A percentile compares a stretch with the other conserved stretches of the same genome.
Conservation (phyloP, 2,113 vertebrate genomes). For the Irena cyanogastra region DNA sequence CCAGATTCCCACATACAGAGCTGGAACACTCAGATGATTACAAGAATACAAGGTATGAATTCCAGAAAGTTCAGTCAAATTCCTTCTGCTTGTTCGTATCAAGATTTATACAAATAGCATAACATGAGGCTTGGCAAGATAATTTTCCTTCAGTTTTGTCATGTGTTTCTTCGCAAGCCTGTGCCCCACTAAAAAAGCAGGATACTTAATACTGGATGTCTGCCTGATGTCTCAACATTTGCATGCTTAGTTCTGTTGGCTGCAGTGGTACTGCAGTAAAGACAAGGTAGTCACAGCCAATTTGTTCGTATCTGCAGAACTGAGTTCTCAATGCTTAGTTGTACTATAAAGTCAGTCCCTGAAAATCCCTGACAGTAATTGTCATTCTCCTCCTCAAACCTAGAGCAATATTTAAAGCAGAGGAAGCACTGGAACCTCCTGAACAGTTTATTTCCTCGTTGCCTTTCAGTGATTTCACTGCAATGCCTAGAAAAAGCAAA, state of each 20-base stretch:
- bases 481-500: conserved; percentile 42
- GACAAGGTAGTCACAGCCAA: conserved; percentile 10
- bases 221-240: neutral
- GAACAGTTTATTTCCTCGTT: neutral
- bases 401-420: neutral
- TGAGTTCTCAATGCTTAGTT: neutral
- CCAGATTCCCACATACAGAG: neutral
- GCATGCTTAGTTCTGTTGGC: conserved; percentile 1
- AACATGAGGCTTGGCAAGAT: neutral
- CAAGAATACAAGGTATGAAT: conserved; percentile 17
- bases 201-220: neutral
- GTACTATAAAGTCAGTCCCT: neutral
- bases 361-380: neutral
- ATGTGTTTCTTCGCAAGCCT: conserved; percentile 8
- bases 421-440: neutral
- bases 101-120: conserved; percentile 32
- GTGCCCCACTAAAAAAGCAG: neutral
- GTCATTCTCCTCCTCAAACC: conserved; percentile 13
- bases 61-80: conserved; percentile 40
- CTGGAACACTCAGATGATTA: neutral
- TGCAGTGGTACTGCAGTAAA: conserved; percentile 53
- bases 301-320: neutral
- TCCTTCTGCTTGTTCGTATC: conserved; percentile 26
- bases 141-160: conserved; percentile 36
- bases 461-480: conserved; percentile 21